A percentile compares a stretch with the other conserved stretches of the same genome.
Conservation (phyloP, 2,888 invertebrate genomes). For the Chouioia cunea region DNA sequence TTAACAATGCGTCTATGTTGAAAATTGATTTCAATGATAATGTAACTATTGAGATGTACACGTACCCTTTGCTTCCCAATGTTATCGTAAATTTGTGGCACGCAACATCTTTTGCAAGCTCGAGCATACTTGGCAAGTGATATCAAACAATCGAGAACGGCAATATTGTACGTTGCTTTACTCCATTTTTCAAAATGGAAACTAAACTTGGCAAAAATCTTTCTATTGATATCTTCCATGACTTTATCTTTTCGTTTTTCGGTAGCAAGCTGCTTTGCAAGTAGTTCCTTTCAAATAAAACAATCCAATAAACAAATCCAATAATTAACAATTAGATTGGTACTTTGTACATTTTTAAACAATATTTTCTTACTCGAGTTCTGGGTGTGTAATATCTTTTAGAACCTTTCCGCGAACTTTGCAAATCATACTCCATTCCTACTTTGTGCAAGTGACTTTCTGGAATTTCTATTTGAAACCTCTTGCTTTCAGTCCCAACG, state of each 20-base stretch:
- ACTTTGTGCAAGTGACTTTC: slow-evolving; percentile 79
- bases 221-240: slow-evolving; percentile 82
- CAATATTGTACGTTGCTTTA: slow-evolving; percentile 81
- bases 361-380: slow-evolving; percentile 73
- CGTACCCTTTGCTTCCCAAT: slow-evolving; percentile 69
- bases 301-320: too few species aligned
- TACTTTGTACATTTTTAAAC: not conserved
- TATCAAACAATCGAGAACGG: slow-evolving; percentile 87
- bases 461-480: slow-evolving; percentile 94
- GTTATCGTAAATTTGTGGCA: slow-evolving; percentile 77
- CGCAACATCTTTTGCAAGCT: slow-evolving; percentile 76
- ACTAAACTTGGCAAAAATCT: slow-evolving; percentile 89
- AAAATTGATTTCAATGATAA: too few species aligned
- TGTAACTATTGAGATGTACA: too few species aligned
- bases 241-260: slow-evolving; percentile 85
- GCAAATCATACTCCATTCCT: slow-evolving; percentile 81
- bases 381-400: slow-evolving; percentile 85
- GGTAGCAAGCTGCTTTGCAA: slow-evolving; percentile 82
- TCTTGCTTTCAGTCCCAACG: slow-evolving; percentile 90
- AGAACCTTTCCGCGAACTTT: slow-evolving; percentile 86
- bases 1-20: too few species aligned
- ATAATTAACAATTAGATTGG: slow-evolving; percentile 44
- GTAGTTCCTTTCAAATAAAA: too few species aligned
- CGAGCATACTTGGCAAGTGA: slow-evolving; percentile 87
- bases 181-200: slow-evolving; percentile 84